Conservation (phyloP, 2,797 vertebrate species). For the Hyperoplus immaculatus region DNA sequence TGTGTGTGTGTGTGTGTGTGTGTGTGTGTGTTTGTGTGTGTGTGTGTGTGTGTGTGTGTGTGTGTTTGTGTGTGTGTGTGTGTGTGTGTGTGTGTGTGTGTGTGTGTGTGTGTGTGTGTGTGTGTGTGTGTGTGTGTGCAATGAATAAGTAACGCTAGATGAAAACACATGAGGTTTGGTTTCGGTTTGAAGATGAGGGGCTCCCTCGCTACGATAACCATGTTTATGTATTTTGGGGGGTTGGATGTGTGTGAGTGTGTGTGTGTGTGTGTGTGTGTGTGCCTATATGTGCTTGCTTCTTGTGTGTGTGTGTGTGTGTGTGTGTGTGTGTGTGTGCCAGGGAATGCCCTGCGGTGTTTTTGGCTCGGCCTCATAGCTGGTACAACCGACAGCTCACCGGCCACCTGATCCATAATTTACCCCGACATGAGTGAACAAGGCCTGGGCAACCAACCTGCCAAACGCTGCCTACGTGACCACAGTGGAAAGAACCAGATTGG, state of each 20-base stretch:
- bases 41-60: constrained; percentile 48
- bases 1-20: constrained; percentile 43
- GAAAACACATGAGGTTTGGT: constrained; percentile 62
- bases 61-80: constrained; percentile 50
- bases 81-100: constrained; percentile 63
- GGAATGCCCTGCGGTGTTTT: constrained; percentile 72
- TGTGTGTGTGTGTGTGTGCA: constrained; percentile 45
- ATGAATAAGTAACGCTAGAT: constrained; percentile 62
- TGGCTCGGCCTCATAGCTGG: constrained; percentile 68
- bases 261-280: constrained; percentile 1
- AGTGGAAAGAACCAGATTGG: constrained; percentile 35
- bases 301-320: constrained; percentile 19
- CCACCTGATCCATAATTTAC: constrained; percentile 83
- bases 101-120: constrained; percentile 40
- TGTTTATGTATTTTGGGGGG: constrained; percentile 51
- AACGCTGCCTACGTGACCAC: constrained; percentile 52
- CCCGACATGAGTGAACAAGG: constrained; percentile 76
- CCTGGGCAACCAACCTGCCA: constrained; percentile 68
- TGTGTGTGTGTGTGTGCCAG: constrained; percentile 59
- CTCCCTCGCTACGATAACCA: constrained; percentile 55
- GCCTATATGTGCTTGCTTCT: constrained; percentile 26
- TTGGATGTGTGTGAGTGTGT: constrained; percentile 18
- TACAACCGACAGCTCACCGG: constrained; percentile 74
- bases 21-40: constrained; percentile 62
- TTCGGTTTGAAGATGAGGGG: constrained; percentile 54